Evolutionary conservation across 2,888 invertebrate genomes (phyloP).

Genomic region (Nowickia ferox): DNA sequence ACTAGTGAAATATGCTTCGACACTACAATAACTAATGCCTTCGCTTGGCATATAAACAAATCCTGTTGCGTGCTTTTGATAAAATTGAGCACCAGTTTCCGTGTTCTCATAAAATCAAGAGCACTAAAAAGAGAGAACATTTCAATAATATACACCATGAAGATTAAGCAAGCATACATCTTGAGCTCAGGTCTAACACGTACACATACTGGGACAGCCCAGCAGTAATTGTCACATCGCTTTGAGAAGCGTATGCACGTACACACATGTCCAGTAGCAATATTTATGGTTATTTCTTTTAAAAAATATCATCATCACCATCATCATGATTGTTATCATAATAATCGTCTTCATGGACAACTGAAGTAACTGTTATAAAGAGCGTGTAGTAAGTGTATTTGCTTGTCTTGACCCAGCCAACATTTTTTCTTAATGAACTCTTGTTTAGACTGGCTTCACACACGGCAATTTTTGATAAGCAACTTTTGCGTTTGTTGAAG

Average conservation of each 20-base stretch:
- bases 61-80: too few relatives aligned
- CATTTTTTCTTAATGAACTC: too few relatives aligned
- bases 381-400: not conserved
- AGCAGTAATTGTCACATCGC: constrained; percentile 35
- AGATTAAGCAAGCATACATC: too few relatives aligned
- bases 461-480: not conserved
- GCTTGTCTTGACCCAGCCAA: not conserved
- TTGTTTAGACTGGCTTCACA: too few relatives aligned
- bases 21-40: too few relatives aligned
- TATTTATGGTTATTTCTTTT: constrained; percentile 36
- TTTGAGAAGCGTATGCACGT: not conserved
- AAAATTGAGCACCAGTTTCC: too few relatives aligned
- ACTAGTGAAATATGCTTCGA: too few relatives aligned
- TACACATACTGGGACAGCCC: not conserved
- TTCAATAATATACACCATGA: too few relatives aligned
- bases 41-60: too few relatives aligned
- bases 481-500: not conserved
- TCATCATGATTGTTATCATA: not conserved
- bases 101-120: too few relatives aligned
- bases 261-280: not conserved
- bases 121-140: too few relatives aligned
- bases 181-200: too few relatives aligned
- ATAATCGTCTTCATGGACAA: not conserved
- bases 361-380: not conserved
- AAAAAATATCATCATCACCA: not conserved